These are phyloP conservation scores for Spatula versicolor DNA, from an alignment of 2,797 vertebrate species.

Conservation along the genomic window DNA sequence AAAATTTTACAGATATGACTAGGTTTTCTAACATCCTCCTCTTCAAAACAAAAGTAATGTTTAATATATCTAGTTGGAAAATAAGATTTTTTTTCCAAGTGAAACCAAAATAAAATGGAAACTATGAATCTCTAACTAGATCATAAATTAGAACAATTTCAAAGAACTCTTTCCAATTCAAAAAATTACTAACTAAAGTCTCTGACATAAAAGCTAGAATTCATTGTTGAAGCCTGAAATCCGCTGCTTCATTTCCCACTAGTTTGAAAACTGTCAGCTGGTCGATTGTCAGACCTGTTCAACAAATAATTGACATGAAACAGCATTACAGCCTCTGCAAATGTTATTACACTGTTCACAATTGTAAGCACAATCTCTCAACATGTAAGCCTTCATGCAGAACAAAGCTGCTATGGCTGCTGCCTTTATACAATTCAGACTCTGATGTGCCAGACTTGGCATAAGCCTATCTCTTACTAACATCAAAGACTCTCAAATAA, in stretches of 20 bases:
- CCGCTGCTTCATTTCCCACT: constrained; percentile 1
- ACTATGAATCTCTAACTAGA: background rate
- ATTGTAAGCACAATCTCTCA: constrained; percentile 48
- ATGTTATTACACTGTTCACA: constrained; percentile 54
- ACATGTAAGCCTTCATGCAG: constrained; percentile 59
- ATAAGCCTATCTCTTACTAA: constrained; percentile 45
- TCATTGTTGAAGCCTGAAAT: background rate
- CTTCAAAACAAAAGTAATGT: background rate
- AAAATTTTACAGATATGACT: no score
- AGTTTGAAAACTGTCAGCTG: constrained; percentile 19
- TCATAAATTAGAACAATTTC: background rate
- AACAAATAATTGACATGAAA: constrained; percentile 44
- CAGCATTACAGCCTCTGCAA: constrained; percentile 25
- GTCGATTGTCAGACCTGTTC: background rate
- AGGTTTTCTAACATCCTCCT: background rate
- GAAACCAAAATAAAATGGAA: background rate
- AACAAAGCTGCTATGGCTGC: constrained; percentile 62
- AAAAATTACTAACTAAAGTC: background rate
- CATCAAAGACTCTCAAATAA: constrained; percentile 68
- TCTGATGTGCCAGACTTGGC: constrained; percentile 60
- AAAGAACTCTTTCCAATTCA: background rate
- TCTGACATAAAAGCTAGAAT: background rate
- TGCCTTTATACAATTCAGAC: constrained; percentile 43
- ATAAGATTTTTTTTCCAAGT: background rate
- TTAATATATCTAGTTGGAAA: background rate